Evolutionary conservation across 1,140 invertebrate species (phyloP).

Genomic region (Heliconius hermathena): DNA sequence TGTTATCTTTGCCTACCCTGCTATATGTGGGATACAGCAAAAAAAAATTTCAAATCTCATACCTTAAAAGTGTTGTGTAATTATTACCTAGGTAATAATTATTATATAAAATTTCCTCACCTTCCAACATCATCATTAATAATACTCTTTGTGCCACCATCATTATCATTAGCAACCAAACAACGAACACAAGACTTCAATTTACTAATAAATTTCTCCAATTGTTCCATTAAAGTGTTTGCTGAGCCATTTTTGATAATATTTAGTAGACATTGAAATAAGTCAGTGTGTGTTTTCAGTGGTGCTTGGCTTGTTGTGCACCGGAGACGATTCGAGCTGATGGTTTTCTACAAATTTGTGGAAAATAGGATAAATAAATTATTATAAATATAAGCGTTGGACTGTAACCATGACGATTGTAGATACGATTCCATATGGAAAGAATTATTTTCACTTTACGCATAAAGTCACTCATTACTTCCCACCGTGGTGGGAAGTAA

Average conservation of each 20-base stretch:
- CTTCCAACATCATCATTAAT: slow-evolving; percentile 69
- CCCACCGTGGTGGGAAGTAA: no score
- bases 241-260: slow-evolving; percentile 60
- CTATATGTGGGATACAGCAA: neutral
- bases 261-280: slow-evolving; percentile 69
- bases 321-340: slow-evolving; percentile 60
- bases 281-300: slow-evolving; percentile 61
- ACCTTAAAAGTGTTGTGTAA: no score
- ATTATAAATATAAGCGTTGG: no score
- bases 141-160: slow-evolving; percentile 50
- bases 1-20: neutral
- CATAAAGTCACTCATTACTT: no score
- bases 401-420: no score
- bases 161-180: slow-evolving; percentile 49
- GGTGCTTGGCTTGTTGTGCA: slow-evolving; percentile 65
- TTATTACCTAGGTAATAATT: no score
- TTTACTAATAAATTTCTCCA: slow-evolving; percentile 65
- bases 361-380: neutral
- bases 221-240: slow-evolving; percentile 64
- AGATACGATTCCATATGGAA: no score
- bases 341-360: slow-evolving; percentile 61
- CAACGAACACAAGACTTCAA: slow-evolving; percentile 64
- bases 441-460: no score
- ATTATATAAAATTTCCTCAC: slow-evolving; percentile 37
- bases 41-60: no score